These are phyloP conservation scores for Synanceia verrucosa DNA, from an alignment of 2,797 vertebrate genomes.

Conservation along the genomic window DNA sequence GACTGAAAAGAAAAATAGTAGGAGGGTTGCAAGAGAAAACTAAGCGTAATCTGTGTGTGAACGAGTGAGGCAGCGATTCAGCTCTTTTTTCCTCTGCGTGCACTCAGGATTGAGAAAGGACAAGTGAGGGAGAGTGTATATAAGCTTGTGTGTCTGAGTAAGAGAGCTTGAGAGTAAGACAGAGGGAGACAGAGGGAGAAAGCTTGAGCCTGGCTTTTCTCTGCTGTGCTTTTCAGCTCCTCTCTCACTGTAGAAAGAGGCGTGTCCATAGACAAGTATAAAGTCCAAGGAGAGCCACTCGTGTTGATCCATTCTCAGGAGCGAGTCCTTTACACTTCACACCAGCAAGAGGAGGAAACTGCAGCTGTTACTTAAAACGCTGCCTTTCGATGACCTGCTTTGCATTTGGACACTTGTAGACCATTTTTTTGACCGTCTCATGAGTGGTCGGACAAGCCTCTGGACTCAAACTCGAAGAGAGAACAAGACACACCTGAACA, in stretches of 20 bases:
- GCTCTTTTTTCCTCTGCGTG: slow-evolving; percentile 37
- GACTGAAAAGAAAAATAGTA: neutral
- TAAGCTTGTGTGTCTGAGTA: slow-evolving; percentile 54
- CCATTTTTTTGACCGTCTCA: slow-evolving; percentile 32
- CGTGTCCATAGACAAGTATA: slow-evolving; percentile 81
- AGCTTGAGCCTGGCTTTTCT: slow-evolving; percentile 75
- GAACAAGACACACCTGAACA: slow-evolving; percentile 56
- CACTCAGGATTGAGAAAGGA: slow-evolving; percentile 59
- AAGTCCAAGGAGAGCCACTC: slow-evolving; percentile 79
- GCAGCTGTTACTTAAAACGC: slow-evolving; percentile 55
- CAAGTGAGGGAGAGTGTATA: slow-evolving; percentile 54
- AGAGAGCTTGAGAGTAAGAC: slow-evolving; percentile 43
- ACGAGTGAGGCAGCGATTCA: slow-evolving; percentile 43
- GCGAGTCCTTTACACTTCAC: slow-evolving; percentile 64
- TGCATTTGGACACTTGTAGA: slow-evolving; percentile 67
- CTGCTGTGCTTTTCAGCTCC: slow-evolving; percentile 76
- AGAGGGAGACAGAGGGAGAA: slow-evolving; percentile 60
- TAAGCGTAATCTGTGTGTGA: slow-evolving; percentile 29
- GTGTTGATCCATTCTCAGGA: slow-evolving; percentile 75
- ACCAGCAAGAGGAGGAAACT: slow-evolving; percentile 59
- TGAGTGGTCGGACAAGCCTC: slow-evolving; percentile 24
- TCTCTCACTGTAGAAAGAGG: slow-evolving; percentile 78
- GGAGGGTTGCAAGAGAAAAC: neutral
- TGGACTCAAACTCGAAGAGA: slow-evolving; percentile 43
- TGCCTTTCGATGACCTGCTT: slow-evolving; percentile 53